Conservation (phyloP, 2,797 vertebrate species). For the Parambassis ranga region DNA sequence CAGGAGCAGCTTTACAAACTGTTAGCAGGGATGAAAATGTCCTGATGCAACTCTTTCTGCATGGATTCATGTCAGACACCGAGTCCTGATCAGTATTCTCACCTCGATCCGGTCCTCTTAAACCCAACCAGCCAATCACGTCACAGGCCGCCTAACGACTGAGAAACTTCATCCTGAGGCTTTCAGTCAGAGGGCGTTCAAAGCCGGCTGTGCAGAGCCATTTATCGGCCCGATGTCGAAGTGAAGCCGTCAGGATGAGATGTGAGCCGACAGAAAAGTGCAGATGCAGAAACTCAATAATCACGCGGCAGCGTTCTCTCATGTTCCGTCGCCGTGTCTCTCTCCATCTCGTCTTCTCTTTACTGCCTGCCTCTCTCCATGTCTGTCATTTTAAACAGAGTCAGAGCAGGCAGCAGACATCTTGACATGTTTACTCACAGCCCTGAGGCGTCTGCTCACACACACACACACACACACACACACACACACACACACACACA, state of each 20-base stretch:
- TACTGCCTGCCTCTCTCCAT: not conserved
- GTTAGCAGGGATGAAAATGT: too few relatives aligned
- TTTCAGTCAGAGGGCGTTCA: conserved; percentile 20
- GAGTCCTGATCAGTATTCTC: too few relatives aligned
- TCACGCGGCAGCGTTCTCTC: not conserved
- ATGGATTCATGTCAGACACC: too few relatives aligned
- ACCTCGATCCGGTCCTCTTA: not conserved
- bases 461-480: conserved; percentile 19
- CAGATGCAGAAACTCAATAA: conserved; percentile 23
- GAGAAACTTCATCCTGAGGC: not conserved
- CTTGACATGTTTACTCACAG: conserved; percentile 57
- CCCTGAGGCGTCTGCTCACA: conserved; percentile 31
- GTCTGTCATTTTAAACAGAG: conserved; percentile 68
- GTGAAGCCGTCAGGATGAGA: conserved; percentile 20
- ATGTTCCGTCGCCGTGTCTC: not conserved
- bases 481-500: conserved; percentile 19
- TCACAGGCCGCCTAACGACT: not conserved
- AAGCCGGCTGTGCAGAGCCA: conserved; percentile 5
- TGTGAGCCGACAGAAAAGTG: conserved; percentile 5
- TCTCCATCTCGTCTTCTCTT: not conserved
- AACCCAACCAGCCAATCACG: not conserved
- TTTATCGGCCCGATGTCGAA: conserved; percentile 25
- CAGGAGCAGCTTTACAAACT: too few relatives aligned
- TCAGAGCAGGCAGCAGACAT: conserved; percentile 73
- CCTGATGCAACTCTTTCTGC: too few relatives aligned